Conservation (phyloP, 2,797 vertebrate genomes). For the Acanthornis magna region DNA sequence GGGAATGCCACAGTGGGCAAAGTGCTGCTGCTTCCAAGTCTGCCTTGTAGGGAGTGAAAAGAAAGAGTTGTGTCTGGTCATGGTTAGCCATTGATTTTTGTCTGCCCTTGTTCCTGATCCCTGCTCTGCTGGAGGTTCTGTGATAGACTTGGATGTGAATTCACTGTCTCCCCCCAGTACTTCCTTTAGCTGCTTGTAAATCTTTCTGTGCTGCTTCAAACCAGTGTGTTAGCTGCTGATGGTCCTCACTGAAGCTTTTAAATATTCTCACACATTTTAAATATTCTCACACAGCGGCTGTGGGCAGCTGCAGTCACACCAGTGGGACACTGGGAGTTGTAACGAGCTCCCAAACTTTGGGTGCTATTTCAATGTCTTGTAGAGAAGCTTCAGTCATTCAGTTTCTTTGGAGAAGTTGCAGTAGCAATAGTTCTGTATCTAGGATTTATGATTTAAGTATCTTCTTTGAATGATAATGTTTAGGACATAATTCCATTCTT, state of each 20-base stretch:
- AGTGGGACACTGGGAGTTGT: not conserved
- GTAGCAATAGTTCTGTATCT: not conserved
- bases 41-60: rapidly evolving
- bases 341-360: not conserved
- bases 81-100: not conserved
- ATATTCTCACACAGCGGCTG: rapidly evolving
- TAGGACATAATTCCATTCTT: rapidly evolving
- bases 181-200: not conserved
- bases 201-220: not conserved
- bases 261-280: rapidly evolving
- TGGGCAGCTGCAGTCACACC: not conserved
- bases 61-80: rapidly evolving
- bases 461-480: rapidly evolving
- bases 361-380: rapidly evolving
- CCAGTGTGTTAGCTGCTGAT: not conserved
- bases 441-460: not conserved
- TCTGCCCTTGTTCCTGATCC: rapidly evolving
- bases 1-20: rapidly evolving
- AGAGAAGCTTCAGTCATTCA: not conserved
- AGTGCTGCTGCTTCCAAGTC: not conserved
- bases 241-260: not conserved
- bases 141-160: no score
- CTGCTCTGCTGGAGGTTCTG: not conserved
- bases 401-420: not conserved
- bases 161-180: not conserved